Base-by-base conservation (phyloP, 1,140 invertebrate species). In the Meteorus sp. region DNA sequence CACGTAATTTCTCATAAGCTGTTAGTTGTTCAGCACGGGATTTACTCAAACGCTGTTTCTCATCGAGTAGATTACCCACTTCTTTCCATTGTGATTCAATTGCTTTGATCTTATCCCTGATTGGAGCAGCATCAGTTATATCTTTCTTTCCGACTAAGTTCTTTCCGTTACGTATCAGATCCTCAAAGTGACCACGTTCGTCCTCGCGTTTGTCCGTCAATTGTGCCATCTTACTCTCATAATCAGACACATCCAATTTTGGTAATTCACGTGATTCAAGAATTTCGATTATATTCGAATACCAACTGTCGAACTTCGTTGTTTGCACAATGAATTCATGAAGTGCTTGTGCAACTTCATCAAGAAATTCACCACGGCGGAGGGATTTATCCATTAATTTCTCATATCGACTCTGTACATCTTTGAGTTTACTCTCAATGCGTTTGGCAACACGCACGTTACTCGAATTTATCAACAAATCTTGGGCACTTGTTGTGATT, bases 11-110 rank as follows among this genome's bases (percentile, higher is more conserved):
- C 68, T 97, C 94, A 71, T 95, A 97, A 17, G 92, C 88, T 56
- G 85, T 85, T 19, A 91, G 83, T 61, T 94, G 90, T 71, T 97
- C 92, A 2, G 91, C 86, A 25, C 92, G 85, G 35, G 89, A 87
- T 68, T 89, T 90, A 2, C 89, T 90, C 23, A 94, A 80, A 67
- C 90, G 87, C 61, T 90, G 86, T 65, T 92, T 91, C 66, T 97
- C 93, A 61, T 92, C 89, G 4, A 97, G 80, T 0, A 89, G 74
- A 41, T 84, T 83, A 59, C 88, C 88, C 47, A 95, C 82, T 69
- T 95, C 93, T 37, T 89, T 88, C 93, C 94, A 97, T 69, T 90
- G 89, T 37, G 86, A 86, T 75, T 97, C 93, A 41, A 97, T 79
- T 2, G 88, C 86, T 77, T 94, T 94, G 64, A 95, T 88, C 60